phyloP scores from a whole-genome alignment of 2,888 invertebrate genomes.

The Rhimphoctona megacephalus region DNA sequence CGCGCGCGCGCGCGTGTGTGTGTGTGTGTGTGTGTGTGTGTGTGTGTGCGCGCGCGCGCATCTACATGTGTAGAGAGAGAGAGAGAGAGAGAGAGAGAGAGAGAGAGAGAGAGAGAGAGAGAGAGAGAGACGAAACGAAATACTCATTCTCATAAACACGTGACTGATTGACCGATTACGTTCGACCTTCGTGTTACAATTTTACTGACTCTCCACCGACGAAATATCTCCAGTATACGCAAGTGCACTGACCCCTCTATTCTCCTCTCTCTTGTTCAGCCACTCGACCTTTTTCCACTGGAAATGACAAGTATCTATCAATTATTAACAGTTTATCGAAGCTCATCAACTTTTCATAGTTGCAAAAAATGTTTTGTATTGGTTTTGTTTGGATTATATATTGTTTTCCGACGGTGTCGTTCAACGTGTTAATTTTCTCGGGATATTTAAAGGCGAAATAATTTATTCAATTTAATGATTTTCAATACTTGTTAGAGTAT shows the following conservation, averaged over 20 bases:
- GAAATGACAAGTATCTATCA: background rate
- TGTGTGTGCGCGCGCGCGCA: no score
- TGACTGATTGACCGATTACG: constrained; percentile 36
- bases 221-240: background rate
- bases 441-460: no score
- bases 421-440: no score
- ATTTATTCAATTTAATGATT: no score
- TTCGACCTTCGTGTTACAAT: constrained; percentile 59
- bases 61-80: background rate
- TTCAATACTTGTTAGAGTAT: no score
- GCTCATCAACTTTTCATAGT: background rate
- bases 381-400: no score
- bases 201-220: constrained; percentile 43
- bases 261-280: background rate
- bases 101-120: background rate
- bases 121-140: background rate
- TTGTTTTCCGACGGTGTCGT: no score
- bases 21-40: no score
- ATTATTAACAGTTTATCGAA: background rate
- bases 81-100: background rate
- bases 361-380: no score
- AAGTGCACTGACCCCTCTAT: background rate
- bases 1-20: no score
- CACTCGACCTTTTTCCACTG: background rate
- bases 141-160: constrained; percentile 14